Percentiles rank a stretch among this genome's conserved stretches.
These are phyloP conservation scores for Adelosebastes latens DNA, from an alignment of 2,797 vertebrate species.

Conservation along the genomic window DNA sequence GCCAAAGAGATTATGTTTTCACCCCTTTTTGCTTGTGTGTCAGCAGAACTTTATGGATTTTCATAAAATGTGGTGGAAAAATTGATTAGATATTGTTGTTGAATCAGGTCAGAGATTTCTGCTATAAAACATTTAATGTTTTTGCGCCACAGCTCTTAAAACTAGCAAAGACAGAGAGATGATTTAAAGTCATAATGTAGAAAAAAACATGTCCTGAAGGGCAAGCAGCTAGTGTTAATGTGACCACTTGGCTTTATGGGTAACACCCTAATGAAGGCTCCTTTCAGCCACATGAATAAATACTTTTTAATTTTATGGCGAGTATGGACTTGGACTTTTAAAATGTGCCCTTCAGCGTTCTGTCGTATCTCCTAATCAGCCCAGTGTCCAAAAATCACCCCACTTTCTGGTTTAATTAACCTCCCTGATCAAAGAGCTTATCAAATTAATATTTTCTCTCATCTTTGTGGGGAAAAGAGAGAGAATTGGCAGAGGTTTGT, in stretches of 20 bases:
- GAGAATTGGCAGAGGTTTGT: background rate
- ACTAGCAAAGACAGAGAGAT: background rate
- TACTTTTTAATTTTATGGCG: constrained; percentile 5
- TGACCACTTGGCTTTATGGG: background rate
- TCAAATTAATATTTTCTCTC: background rate
- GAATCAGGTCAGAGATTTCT: constrained; percentile 7
- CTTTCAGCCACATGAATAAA: constrained; percentile 25
- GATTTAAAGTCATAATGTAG: constrained; percentile 1
- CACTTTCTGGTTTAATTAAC: constrained; percentile 35
- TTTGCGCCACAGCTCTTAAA: constrained; percentile 1
- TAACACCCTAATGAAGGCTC: background rate
- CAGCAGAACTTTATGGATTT: constrained; percentile 38
- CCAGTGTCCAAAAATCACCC: constrained; percentile 12
- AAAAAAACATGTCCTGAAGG: background rate
- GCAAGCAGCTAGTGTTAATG: background rate
- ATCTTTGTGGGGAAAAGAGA: constrained; percentile 6
- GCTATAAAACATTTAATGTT: constrained; percentile 2
- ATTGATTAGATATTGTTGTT: constrained; percentile 21
- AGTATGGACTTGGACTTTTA: background rate
- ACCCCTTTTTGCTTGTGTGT: constrained; percentile 3
- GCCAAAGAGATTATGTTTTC: constrained; percentile 17
- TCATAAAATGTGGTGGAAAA: constrained; percentile 6
- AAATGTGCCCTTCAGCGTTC: constrained; percentile 21
- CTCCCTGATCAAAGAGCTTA: constrained; percentile 20
- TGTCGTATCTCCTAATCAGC: constrained; percentile 10